Evolutionary conservation across 2,888 invertebrate genomes (phyloP).

Genomic region (Ligdia adustata): DNA sequence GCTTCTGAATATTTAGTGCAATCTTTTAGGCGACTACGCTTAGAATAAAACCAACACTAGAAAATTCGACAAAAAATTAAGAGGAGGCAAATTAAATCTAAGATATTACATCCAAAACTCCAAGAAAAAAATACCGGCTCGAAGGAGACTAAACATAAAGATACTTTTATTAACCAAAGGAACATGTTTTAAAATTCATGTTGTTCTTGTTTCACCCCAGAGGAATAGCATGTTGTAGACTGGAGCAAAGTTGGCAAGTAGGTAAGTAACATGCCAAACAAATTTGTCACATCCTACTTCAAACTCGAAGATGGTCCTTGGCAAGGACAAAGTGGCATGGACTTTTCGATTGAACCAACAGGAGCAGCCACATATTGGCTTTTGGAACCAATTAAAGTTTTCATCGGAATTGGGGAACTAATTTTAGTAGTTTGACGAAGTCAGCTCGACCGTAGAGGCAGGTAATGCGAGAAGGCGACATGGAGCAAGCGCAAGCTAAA

Average conservation of each 20-base stretch:
- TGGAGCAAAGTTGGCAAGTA: slow-evolving; percentile 16
- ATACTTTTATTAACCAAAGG: too few species aligned
- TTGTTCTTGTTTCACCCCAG: slow-evolving; percentile 1
- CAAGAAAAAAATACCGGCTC: too few species aligned
- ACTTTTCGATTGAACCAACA: slow-evolving; percentile 65
- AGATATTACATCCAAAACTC: too few species aligned
- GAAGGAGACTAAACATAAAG: too few species aligned
- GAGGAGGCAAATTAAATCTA: too few species aligned
- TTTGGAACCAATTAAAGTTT: slow-evolving; percentile 81
- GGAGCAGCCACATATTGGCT: slow-evolving; percentile 68
- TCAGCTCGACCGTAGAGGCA: slow-evolving; percentile 66
- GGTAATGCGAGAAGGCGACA: slow-evolving; percentile 52
- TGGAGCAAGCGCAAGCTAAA: slow-evolving; percentile 54
- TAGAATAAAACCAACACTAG: neutral
- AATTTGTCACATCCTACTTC: slow-evolving; percentile 46
- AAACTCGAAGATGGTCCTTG: slow-evolving; percentile 46
- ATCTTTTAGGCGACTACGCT: slow-evolving; percentile 6
- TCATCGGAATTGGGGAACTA: slow-evolving; percentile 77
- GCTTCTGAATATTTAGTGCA: slow-evolving; percentile 22
- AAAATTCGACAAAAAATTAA: too few species aligned
- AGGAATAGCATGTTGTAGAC: slow-evolving; percentile 5
- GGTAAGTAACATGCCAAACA: slow-evolving; percentile 38
- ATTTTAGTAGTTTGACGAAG: slow-evolving; percentile 78
- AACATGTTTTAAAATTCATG: slow-evolving; percentile 6
- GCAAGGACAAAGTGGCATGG: slow-evolving; percentile 38